These are phyloP conservation scores for Ascidia mentula DNA, from an alignment of 23 tunicate species.

Conservation along the genomic window DNA sequence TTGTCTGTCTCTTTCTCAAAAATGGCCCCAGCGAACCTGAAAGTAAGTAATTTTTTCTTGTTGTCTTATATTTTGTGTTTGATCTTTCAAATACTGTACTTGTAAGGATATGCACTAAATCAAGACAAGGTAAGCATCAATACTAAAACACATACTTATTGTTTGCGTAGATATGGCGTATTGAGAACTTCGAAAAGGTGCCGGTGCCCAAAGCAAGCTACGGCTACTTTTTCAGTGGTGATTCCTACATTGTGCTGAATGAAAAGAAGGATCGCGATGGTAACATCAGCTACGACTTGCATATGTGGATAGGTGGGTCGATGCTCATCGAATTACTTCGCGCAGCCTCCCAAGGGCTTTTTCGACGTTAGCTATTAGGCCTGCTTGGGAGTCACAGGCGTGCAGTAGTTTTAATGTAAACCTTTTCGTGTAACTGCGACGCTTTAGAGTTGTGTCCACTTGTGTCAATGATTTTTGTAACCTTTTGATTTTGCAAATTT, in stretches of 20 bases:
- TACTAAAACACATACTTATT: neutral
- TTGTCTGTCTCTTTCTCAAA: neutral
- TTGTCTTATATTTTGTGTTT: neutral
- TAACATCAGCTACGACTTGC: conserved; percentile 48
- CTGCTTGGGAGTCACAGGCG: too few relatives aligned
- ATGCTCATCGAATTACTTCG: neutral
- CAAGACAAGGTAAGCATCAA: too few relatives aligned
- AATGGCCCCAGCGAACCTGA: neutral
- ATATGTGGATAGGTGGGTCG: conserved; percentile 69
- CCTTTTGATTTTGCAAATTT: too few relatives aligned
- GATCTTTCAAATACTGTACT: neutral
- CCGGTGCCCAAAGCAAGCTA: conserved; percentile 26
- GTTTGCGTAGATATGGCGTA: conserved; percentile 61
- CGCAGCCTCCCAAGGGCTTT: too few relatives aligned
- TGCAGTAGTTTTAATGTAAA: too few relatives aligned
- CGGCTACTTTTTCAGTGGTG: conserved; percentile 73
- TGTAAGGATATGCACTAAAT: too few relatives aligned
- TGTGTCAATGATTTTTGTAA: too few relatives aligned
- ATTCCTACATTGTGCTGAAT: conserved; percentile 75
- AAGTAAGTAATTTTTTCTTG: neutral
- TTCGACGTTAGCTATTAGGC: too few relatives aligned
- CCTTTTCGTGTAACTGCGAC: too few relatives aligned
- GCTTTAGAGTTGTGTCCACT: too few relatives aligned
- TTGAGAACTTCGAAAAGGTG: conserved; percentile 69
- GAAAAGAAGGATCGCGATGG: conserved; percentile 27